These are phyloP conservation scores for Xiphophorus hellerii DNA, from an alignment of 2,113 vertebrate species.

Conservation along the genomic window DNA sequence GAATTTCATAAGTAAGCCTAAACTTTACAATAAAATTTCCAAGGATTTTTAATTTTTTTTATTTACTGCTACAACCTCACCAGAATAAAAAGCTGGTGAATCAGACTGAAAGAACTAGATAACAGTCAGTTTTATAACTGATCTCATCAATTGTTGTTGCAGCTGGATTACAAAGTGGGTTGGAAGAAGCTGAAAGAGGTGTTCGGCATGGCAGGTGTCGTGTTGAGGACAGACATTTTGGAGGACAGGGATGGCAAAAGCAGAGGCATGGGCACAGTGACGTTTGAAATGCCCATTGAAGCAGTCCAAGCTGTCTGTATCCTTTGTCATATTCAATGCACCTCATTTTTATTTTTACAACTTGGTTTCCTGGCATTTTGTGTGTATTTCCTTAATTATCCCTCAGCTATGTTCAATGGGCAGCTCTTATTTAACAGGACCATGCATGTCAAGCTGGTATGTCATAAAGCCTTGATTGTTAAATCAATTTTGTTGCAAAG, in stretches of 20 bases:
- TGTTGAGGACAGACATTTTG: constrained; percentile 91
- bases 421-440: constrained; percentile 95
- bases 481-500: neutral
- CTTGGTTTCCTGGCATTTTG: neutral
- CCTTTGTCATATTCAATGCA: constrained; percentile 72
- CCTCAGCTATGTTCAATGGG: constrained; percentile 95
- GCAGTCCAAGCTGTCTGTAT: constrained; percentile 99
- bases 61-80: no score
- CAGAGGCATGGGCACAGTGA: constrained; percentile 94
- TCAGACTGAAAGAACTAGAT: no score
- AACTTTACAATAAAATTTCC: no score
- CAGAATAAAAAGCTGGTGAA: no score
- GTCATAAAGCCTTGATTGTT: constrained; percentile 40
- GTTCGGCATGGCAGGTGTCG: constrained; percentile 93
- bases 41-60: no score
- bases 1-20: no score
- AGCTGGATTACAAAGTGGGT: constrained; percentile 98
- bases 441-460: constrained; percentile 98
- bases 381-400: constrained; percentile 76
- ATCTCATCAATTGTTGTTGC: neutral
- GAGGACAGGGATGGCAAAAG: constrained; percentile 98
- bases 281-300: constrained; percentile 95
- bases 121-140: neutral
- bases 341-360: neutral
- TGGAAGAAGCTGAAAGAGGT: constrained; percentile 99